Conservation (phyloP, 2,797 vertebrate species). For the Kryptolebias ocellatus region DNA sequence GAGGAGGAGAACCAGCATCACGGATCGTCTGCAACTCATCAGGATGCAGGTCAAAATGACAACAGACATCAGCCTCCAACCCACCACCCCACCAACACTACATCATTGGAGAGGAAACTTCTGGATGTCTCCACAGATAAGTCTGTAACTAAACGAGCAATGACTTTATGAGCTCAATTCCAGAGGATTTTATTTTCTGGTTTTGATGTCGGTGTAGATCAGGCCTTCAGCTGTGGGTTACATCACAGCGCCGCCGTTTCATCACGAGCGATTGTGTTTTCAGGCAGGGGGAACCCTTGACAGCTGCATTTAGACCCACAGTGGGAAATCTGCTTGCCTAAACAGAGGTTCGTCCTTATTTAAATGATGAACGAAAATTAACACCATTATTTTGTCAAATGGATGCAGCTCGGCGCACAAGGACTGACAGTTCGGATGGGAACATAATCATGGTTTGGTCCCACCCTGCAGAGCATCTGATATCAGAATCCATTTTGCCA, state of each 20-base stretch:
- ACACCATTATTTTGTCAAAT: conserved; percentile 42
- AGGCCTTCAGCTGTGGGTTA: conserved; percentile 5
- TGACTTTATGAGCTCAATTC: not conserved
- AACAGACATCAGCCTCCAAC: no score
- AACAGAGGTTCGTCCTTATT: conserved; percentile 30
- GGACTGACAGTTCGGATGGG: conserved; percentile 47
- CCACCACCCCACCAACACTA: no score
- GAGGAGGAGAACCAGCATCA: not conserved
- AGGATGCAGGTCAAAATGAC: not conserved
- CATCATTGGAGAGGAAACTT: not conserved
- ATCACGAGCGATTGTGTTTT: conserved; percentile 10
- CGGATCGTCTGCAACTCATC: not conserved
- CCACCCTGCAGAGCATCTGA: conserved; percentile 86
- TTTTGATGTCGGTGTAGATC: conserved; percentile 15
- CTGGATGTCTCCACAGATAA: not conserved
- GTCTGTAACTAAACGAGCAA: not conserved
- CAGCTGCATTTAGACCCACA: conserved; percentile 42
- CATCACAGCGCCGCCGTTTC: not conserved
- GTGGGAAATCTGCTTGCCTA: conserved; percentile 22
- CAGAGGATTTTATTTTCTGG: not conserved
- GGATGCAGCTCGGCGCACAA: conserved; percentile 23
- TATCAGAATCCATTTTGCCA: conserved; percentile 81
- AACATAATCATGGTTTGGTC: conserved; percentile 37
- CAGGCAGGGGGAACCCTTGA: conserved; percentile 12
- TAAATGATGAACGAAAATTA: conserved; percentile 45